A percentile compares a stretch with the other conserved stretches of the same genome.
These are phyloP conservation scores for Elgonia sp. DNA, from an alignment of 2,888 invertebrate genomes.

Conservation along the genomic window DNA sequence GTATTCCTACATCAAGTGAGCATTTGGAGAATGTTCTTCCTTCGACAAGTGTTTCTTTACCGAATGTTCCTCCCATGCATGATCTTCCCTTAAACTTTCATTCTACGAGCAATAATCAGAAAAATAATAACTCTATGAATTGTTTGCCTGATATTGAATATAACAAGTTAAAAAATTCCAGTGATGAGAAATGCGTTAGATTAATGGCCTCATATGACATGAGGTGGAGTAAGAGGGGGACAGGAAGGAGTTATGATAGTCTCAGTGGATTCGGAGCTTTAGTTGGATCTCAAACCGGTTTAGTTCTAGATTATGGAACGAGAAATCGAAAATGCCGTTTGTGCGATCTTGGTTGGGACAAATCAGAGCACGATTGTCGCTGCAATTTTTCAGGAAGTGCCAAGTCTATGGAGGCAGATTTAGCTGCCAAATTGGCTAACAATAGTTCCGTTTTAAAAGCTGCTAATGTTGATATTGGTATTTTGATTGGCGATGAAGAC, in stretches of 20 bases:
- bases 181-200: background rate
- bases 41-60: too few species aligned
- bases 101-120: too few species aligned
- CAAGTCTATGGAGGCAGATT: constrained; percentile 65
- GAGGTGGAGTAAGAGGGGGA: constrained; percentile 33
- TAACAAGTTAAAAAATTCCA: background rate
- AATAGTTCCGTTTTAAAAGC: constrained; percentile 39
- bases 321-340: constrained; percentile 52
- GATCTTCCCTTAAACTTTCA: too few species aligned
- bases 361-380: constrained; percentile 52
- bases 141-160: background rate
- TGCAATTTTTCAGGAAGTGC: constrained; percentile 60
- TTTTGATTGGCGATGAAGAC: constrained; percentile 47
- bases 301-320: constrained; percentile 41
- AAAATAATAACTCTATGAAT: too few species aligned
- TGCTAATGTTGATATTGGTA: constrained; percentile 37
- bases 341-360: constrained; percentile 45
- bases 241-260: constrained; percentile 54
- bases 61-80: too few species aligned
- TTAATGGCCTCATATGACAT: constrained; percentile 54
- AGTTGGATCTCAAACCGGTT: constrained; percentile 42
- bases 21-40: too few species aligned
- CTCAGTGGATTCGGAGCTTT: constrained; percentile 52
- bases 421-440: constrained; percentile 46
- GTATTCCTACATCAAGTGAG: constrained; percentile 8